A percentile compares a stretch with the other conserved stretches of the same genome.
These are phyloP conservation scores for Montipora foliosa DNA, from an alignment of 64 coral and sea anemone species.

Conservation along the genomic window DNA sequence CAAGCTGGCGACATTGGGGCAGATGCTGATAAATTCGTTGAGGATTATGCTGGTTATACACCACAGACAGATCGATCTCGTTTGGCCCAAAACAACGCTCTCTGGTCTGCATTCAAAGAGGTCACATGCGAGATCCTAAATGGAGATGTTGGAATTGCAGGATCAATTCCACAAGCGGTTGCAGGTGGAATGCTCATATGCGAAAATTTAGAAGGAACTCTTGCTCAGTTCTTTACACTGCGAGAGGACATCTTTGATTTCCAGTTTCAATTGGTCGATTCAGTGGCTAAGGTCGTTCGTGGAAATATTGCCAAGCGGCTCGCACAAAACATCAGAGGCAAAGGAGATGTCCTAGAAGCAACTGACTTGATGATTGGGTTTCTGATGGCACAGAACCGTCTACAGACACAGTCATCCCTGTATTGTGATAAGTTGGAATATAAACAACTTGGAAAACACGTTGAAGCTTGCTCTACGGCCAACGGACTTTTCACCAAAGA, in stretches of 20 bases:
- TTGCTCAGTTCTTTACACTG: conserved; percentile 25
- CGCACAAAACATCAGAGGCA: conserved; percentile 19
- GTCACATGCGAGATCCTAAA: conserved; percentile 11
- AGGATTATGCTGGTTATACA: conserved; percentile 2
- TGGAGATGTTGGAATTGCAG: not conserved
- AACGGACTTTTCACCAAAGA: conserved; percentile 17
- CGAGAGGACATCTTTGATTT: too few species aligned
- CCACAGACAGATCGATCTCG: too few species aligned
- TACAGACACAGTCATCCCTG: not conserved
- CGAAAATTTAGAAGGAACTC: conserved; percentile 41
- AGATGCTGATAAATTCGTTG: conserved; percentile 34
- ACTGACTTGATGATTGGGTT: too few species aligned
- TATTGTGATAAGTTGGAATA: conserved; percentile 26
- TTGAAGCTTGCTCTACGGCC: not conserved
- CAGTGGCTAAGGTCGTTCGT: conserved; percentile 24
- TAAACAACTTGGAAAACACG: conserved; percentile 16
- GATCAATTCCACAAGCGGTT: not conserved
- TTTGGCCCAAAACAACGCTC: conserved; percentile 16
- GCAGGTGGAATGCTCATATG: not conserved
- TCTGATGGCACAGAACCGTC: not conserved
- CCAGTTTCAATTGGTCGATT: too few species aligned
- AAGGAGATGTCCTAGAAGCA: not conserved
- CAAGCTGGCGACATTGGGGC: conserved; percentile 5
- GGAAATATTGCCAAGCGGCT: conserved; percentile 33
- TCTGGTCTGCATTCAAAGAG: conserved; percentile 51